phyloP scores from a whole-genome alignment of 2,888 invertebrate genomes.

The Xanthia togata region DNA sequence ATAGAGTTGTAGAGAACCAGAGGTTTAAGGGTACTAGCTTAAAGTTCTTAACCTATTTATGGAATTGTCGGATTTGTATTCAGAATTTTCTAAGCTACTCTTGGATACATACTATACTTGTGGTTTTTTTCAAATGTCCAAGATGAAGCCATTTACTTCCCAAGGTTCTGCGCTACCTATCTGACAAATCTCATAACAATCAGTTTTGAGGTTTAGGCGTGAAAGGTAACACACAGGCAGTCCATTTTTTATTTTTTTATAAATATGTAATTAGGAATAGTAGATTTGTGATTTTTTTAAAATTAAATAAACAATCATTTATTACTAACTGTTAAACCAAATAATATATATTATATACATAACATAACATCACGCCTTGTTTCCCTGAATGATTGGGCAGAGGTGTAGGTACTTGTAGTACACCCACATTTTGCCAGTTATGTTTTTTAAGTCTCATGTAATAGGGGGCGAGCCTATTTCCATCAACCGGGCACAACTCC shows the following conservation, averaged over 20 bases:
- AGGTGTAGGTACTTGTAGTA: too few species aligned
- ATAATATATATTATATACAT: too few species aligned
- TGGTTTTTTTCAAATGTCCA: not conserved
- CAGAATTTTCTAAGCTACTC: not conserved
- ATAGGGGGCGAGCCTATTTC: too few species aligned
- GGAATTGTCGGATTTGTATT: not conserved
- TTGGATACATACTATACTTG: too few species aligned
- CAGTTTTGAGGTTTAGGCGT: not conserved
- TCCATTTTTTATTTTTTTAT: too few species aligned
- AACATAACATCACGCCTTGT: too few species aligned
- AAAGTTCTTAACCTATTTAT: not conserved
- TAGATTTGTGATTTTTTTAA: not conserved
- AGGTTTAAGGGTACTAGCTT: not conserved
- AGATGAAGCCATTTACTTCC: not conserved
- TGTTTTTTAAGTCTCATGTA: too few species aligned
- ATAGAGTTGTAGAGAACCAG: too few species aligned
- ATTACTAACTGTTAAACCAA: not conserved
- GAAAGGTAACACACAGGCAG: not conserved
- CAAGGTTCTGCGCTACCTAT: not conserved
- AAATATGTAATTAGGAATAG: too few species aligned
- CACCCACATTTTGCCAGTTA: too few species aligned
- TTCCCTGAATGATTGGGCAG: too few species aligned
- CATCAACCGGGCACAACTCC: too few species aligned
- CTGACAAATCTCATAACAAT: not conserved
- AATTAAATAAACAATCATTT: not conserved